Percentiles rank a stretch among this genome's conserved stretches.
Conservation (phyloP, 2,888 invertebrate species). For the Zaprionus lineosus region DNA sequence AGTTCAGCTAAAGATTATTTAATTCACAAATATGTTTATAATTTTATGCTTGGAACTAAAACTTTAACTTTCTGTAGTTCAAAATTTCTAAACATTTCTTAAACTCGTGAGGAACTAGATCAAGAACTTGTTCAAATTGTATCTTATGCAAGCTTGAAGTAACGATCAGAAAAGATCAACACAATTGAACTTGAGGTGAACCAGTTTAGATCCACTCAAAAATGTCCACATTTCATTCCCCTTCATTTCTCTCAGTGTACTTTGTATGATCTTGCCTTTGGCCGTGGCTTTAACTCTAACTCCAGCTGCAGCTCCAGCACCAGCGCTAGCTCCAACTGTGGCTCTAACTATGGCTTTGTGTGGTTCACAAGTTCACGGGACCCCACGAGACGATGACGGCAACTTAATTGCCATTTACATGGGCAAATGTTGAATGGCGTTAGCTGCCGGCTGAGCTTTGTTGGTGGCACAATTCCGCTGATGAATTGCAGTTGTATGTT, state of each 20-base stretch:
- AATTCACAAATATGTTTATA: too few relatives aligned
- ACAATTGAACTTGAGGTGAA: too few relatives aligned
- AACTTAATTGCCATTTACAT: constrained; percentile 78
- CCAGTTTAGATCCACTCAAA: too few relatives aligned
- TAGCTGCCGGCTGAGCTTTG: constrained; percentile 60
- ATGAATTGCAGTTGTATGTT: constrained; percentile 55
- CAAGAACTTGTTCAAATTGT: too few relatives aligned
- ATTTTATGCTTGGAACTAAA: too few relatives aligned
- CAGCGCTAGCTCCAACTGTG: constrained; percentile 2
- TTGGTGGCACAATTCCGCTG: constrained; percentile 72
- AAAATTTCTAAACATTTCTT: too few relatives aligned
- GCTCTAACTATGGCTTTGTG: constrained; percentile 24
- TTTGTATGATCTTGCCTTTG: constrained; percentile 17
- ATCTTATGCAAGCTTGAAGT: too few relatives aligned
- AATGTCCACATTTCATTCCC: not conserved
- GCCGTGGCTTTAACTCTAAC: constrained; percentile 7
- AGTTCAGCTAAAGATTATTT: too few relatives aligned
- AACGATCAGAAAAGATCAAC: too few relatives aligned
- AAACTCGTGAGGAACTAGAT: too few relatives aligned
- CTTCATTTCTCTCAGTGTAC: not conserved
- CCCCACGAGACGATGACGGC: constrained; percentile 68
- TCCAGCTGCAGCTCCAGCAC: constrained; percentile 25
- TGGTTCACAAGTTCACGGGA: constrained; percentile 79
- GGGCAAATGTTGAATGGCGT: constrained; percentile 55
- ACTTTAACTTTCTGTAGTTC: too few relatives aligned